Percentiles rank a stretch among this genome's conserved stretches.
Conservation (phyloP, 1,140 invertebrate species). For the Ectropis grisescens region DNA sequence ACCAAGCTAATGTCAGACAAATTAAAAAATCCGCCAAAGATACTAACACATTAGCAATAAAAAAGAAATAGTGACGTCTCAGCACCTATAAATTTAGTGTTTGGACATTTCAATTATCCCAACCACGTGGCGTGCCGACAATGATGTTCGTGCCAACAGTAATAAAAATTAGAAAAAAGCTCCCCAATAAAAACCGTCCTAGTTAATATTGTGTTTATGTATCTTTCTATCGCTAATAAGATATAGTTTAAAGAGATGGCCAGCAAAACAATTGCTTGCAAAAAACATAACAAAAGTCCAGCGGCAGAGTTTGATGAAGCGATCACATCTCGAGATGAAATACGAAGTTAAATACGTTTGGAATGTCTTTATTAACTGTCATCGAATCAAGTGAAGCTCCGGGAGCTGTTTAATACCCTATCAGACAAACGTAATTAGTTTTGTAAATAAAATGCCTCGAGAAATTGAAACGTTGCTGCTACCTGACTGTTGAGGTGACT, state of each 20-base stretch:
- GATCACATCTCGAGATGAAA: constrained; percentile 38
- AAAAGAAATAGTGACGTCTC: constrained; percentile 39
- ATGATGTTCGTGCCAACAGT: constrained; percentile 56
- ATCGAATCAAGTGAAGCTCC: constrained; percentile 47
- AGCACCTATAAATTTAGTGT: constrained; percentile 54
- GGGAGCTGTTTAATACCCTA: constrained; percentile 56
- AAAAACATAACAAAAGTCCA: too few species aligned
- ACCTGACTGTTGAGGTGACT: constrained; percentile 51
- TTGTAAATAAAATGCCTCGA: constrained; percentile 67
- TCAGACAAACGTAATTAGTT: constrained; percentile 68
- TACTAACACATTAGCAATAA: too few species aligned
- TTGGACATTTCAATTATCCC: constrained; percentile 64
- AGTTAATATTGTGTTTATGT: constrained; percentile 21
- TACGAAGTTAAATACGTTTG: constrained; percentile 51
- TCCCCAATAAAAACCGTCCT: constrained; percentile 24
- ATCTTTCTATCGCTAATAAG: constrained; percentile 21
- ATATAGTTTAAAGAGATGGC: constrained; percentile 19
- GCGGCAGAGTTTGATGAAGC: too few species aligned
- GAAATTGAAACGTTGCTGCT: constrained; percentile 65
- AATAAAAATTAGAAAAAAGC: constrained; percentile 49
- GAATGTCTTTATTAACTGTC: constrained; percentile 69
- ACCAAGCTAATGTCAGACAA: too few species aligned
- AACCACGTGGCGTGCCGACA: constrained; percentile 55
- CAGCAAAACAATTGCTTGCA: constrained; percentile 16
- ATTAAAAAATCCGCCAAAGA: too few species aligned